Conservation (phyloP, 2,113 vertebrate genomes). For the Salvelinus namaycush region DNA sequence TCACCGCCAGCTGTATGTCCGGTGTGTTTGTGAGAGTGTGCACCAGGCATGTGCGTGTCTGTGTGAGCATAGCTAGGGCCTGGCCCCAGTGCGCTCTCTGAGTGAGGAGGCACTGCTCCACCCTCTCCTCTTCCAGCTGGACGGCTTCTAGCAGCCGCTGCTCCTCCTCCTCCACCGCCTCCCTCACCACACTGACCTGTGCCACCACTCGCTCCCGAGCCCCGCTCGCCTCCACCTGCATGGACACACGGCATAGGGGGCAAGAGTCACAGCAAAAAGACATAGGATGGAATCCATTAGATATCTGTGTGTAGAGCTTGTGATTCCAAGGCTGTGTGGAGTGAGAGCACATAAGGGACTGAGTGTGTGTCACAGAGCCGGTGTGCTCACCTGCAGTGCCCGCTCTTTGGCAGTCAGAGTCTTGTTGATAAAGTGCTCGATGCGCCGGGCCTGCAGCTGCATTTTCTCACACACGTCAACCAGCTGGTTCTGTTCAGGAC, state of each 20-base stretch:
- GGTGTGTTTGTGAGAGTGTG: conserved; percentile 81
- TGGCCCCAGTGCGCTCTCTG: conserved; percentile 88
- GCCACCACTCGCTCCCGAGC: conserved; percentile 83
- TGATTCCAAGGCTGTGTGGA: not conserved
- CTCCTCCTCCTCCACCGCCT: conserved; percentile 85
- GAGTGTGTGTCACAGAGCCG: not conserved
- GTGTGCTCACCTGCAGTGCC: conserved; percentile 76
- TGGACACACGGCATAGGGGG: not conserved
- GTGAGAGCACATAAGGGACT: not conserved
- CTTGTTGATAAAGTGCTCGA: conserved; percentile 79
- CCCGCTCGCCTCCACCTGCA: conserved; percentile 72
- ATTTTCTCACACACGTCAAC: conserved; percentile 91
- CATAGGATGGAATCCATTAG: not conserved
- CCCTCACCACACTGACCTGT: conserved; percentile 77
- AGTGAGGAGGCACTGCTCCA: conserved; percentile 90
- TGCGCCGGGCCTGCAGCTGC: conserved; percentile 85
- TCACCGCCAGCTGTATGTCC: conserved; percentile 84
- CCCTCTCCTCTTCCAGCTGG: conserved; percentile 86
- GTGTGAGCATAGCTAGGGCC: conserved; percentile 75
- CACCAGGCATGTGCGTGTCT: conserved; percentile 83
- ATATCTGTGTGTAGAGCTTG: not conserved
- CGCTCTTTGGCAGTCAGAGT: conserved; percentile 83
- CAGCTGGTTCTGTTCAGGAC: conserved; percentile 77
- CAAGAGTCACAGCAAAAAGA: not conserved
- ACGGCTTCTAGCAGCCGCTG: conserved; percentile 86